Evolutionary conservation across 2,888 invertebrate species (phyloP).

Genomic region (Protodeltote pygarga): DNA sequence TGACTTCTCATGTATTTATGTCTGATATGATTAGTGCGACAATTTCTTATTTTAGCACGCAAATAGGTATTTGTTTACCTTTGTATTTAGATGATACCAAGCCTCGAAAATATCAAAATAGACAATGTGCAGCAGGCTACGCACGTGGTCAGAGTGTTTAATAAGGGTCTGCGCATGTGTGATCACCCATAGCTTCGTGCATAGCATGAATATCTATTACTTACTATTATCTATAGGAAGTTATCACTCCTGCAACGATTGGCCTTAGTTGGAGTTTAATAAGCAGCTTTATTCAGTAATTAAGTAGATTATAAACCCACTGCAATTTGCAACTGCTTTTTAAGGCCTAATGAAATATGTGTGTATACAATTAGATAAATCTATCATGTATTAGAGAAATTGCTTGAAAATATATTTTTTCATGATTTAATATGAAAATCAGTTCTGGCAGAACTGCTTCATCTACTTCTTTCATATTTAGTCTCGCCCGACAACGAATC

Average conservation of each 20-base stretch:
- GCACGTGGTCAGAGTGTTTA: conserved; percentile 30
- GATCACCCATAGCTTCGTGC: conserved; percentile 19
- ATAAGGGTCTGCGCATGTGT: conserved; percentile 16
- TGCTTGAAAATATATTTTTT: too few relatives aligned
- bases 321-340: neutral
- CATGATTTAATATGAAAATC: too few relatives aligned
- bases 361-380: conserved; percentile 4
- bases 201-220: conserved; percentile 30
- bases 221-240: conserved; percentile 25
- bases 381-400: neutral
- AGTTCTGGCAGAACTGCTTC: too few relatives aligned
- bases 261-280: conserved; percentile 25
- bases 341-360: conserved; percentile 3
- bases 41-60: conserved; percentile 55
- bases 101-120: conserved; percentile 18
- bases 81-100: conserved; percentile 3
- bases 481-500: neutral
- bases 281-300: conserved; percentile 3
- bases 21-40: conserved; percentile 53
- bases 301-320: conserved; percentile 5
- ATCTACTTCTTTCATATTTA: too few relatives aligned
- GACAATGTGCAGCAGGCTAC: conserved; percentile 17
- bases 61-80: conserved; percentile 46
- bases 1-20: conserved; percentile 56
- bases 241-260: conserved; percentile 7